Base-by-base conservation (phyloP, 2,113 vertebrate species). In the Forbesichthys agassizii region DNA sequence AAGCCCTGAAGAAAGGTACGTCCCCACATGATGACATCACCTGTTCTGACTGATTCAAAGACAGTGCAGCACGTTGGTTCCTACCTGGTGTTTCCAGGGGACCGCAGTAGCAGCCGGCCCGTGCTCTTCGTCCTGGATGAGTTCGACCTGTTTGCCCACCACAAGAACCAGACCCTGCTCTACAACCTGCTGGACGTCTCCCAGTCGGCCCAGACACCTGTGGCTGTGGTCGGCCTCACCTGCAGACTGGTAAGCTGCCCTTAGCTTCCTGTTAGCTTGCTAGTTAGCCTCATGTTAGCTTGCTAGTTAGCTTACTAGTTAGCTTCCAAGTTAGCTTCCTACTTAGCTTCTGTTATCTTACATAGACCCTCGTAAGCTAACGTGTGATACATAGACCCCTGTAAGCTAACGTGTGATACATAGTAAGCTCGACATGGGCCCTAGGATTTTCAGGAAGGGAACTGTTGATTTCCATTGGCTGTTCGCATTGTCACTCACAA, bases 111-210 rank as follows among this genome's bases (percentile, higher is more conserved):
- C 89, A 98, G 95, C 66, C 95, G 96, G 5, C 95, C 98, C 0
- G 89, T 98, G 74, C 61, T 99, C 62, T 98, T 99, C 75, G 54
- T 96, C 5, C 88, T 99, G 89, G 98, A 99, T 74, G 98, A 99
- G 80, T 99, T 99, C 61, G 97, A 99, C 89, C 90, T 99, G 65
- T 99, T 99, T 78, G 94, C 96, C 33, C 94, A 98, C 84, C 98
- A 99, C 84, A 98, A 96, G 93, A 99, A 98, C 53, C 98, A 99
- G 86, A 96, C 95, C 0, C 91, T 99, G 55, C 96, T 99, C 16
- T 99, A 99, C 84, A 99, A 98, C 86, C 96, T 99, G 63, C 93
- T 99, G 0, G 98, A 99, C 10, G 88, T 97, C 51, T 96, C 98
- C 51, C 97, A 99, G 89, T 96, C 97, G 0, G 95, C 97, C 4